Base-by-base conservation (phyloP, 1,140 invertebrate species). In the Drosophila burlai region DNA sequence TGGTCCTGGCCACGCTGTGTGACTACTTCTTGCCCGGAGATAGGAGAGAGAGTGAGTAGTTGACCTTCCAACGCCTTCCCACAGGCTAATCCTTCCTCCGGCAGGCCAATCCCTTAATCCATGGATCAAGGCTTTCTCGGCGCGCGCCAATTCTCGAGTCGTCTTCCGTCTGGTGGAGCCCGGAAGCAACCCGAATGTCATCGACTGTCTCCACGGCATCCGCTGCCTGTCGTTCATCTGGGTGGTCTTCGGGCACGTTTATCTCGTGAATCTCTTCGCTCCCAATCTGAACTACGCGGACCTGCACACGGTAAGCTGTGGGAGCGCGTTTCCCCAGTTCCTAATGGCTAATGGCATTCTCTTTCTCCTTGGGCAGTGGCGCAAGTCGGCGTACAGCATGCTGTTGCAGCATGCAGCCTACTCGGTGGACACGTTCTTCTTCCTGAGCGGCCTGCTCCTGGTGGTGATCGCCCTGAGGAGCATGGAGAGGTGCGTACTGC, bases 381-480 rank as follows among this genome's bases (percentile, higher is more conserved):
- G 4, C 64, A 83, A n/a, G 75, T 94, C 40, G 71, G 94, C 24
- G 92, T 95, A 8, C 64, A 94, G 94, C 7, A 95, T 95, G 76
- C 93, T 95, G 9, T 65, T 94, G 0, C 65, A 95, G 4, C 94
- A 94, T 75, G 95, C 94, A 4, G 93, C 95, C 0, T 97, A 97
- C 92, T 97, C 97, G 63, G 98, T 98, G 1, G 97, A 98, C 86
- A 97, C 97, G 0, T 98, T 98, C 93, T 98, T 98, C 94, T 97
- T 97, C 84, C 89, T 92, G 21, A 97, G 96, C 57, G 95, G 95
- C 6, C 95, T 96, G 75, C 93, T 96, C 21, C 94, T 96, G 72
- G 93, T 94, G 72, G 93, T 95, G 58, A 93, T 96, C 24, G 87
- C 96, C 1, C 92, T 96, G 11, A 93, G 95, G 13, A 94, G 95